Evolutionary conservation across 2,113 vertebrate species (phyloP), one percentile per base, ranked within the genome.

Genomic region (Embiotoca jacksoni): DNA sequence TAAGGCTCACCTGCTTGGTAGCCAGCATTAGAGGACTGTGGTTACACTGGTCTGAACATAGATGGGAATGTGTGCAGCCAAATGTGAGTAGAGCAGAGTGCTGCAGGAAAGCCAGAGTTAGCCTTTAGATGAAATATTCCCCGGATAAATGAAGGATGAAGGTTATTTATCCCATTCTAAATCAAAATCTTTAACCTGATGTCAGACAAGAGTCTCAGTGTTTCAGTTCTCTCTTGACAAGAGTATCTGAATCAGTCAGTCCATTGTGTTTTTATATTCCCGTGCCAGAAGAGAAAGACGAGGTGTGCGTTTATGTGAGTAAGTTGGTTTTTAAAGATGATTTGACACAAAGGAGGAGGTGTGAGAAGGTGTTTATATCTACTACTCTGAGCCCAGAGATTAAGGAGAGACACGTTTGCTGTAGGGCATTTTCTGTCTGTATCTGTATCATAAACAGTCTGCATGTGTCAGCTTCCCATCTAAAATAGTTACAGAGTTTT

Each of bases 371-470:
- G 3, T 6, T 15, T 77, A 70, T 76, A 67, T 71, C 62, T 78
- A 39, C 23, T 31, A 61, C 16, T 54, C 70, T 31, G 15, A 83
- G 66, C 52, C 33, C 37, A 35, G 49, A 44, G 78, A 83, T 60
- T 75, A 61, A 41, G 32, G 15, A 78, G 54, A 54, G 31, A 75
- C 35, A 57, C 1, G 6, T 32, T 65, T 50, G 39, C 73, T 78
- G 16, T 78, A 62, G 58, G 75, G 47, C 58, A 57, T 57, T 73
- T 79, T 65, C 71, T 70, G 66, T 50, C 54, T 53, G 6, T n/a
- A 65, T 67, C 60, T 49, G 23, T 79, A 49, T 73, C 67, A 46
- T 71, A 61, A 79, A 79, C 66, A 37, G 63, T 60, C 63, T 53
- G 14, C 32, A 55, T 37, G 53, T 64, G 37, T 58, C 49, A 74